phyloP scores from a whole-genome alignment of 2,888 invertebrate species.

The Polydrusus pterygomalis region DNA sequence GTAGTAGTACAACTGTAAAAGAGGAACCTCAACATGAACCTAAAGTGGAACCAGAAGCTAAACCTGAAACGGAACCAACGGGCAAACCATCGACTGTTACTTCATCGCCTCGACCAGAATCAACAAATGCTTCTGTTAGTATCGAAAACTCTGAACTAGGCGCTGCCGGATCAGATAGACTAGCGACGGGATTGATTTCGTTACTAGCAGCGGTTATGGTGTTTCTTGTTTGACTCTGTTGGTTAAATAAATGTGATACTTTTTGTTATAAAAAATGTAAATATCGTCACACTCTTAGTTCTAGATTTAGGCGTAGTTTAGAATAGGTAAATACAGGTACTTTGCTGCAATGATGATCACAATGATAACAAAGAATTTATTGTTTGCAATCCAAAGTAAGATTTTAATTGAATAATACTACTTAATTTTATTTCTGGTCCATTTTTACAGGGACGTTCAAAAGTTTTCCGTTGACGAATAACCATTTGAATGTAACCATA shows the following conservation, averaged over 20 bases:
- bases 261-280: slow-evolving; percentile 34
- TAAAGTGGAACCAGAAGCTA: slow-evolving; percentile 25
- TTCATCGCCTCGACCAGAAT: slow-evolving; percentile 1
- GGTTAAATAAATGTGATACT: slow-evolving; percentile 45
- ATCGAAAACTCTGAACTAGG: not conserved
- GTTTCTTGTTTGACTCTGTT: slow-evolving; percentile 40
- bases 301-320: slow-evolving; percentile 1
- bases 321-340: not conserved
- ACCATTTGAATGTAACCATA: no score
- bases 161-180: slow-evolving; percentile 25
- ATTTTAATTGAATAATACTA: no score
- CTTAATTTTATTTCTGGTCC: no score
- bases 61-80: slow-evolving; percentile 47
- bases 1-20: slow-evolving; percentile 25
- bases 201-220: slow-evolving; percentile 31
- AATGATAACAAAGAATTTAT: not conserved
- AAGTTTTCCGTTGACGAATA: no score
- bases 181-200: slow-evolving; percentile 13
- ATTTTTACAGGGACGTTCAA: no score
- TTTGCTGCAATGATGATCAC: slow-evolving; percentile 4
- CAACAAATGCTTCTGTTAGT: not conserved
- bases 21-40: slow-evolving; percentile 54
- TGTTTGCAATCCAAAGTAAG: not conserved
- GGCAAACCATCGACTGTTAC: slow-evolving; percentile 1
- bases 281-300: slow-evolving; percentile 13